Conservation (phyloP, 1,140 invertebrate genomes). For the Paracyclopina nana region DNA sequence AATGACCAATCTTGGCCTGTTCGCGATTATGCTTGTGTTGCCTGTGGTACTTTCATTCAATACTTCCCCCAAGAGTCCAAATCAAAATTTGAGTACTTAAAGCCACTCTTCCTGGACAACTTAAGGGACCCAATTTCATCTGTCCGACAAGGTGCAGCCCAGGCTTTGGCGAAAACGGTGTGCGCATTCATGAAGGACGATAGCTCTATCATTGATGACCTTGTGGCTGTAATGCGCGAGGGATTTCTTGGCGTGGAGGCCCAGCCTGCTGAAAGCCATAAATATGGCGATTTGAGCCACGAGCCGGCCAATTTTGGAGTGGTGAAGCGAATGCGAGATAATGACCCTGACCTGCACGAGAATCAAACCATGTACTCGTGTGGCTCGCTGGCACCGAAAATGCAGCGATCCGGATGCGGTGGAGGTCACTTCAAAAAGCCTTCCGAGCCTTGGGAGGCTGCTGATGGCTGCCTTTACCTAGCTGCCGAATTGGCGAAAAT, state of each 20-base stretch:
- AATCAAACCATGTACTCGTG: constrained; percentile 36
- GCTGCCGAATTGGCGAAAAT: constrained; percentile 30
- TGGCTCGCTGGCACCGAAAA: constrained; percentile 36
- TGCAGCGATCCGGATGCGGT: constrained; percentile 27
- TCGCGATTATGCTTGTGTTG: constrained; percentile 37
- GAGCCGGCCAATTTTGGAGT: constrained; percentile 30
- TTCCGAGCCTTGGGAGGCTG: constrained; percentile 36
- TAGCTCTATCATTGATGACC: not conserved
- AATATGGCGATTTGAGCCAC: constrained; percentile 19
- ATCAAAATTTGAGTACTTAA: constrained; percentile 26
- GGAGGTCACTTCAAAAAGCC: constrained; percentile 30
- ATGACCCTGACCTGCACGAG: constrained; percentile 33
- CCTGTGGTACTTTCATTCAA: constrained; percentile 34
- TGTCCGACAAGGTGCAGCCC: constrained; percentile 35
- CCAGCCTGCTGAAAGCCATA: not conserved
- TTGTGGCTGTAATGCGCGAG: not conserved
- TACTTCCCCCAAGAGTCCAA: constrained; percentile 33
- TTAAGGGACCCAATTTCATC: constrained; percentile 35
- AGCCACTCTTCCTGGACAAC: constrained; percentile 33
- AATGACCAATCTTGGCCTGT: constrained; percentile 39
- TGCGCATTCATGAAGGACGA: constrained; percentile 28
- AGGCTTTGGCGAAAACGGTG: constrained; percentile 31
- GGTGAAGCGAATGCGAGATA: constrained; percentile 31
- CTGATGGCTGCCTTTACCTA: constrained; percentile 34
- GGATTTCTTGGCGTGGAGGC: not conserved